phyloP scores from a whole-genome alignment of 2,888 invertebrate species.

The Dioctria linearis region DNA sequence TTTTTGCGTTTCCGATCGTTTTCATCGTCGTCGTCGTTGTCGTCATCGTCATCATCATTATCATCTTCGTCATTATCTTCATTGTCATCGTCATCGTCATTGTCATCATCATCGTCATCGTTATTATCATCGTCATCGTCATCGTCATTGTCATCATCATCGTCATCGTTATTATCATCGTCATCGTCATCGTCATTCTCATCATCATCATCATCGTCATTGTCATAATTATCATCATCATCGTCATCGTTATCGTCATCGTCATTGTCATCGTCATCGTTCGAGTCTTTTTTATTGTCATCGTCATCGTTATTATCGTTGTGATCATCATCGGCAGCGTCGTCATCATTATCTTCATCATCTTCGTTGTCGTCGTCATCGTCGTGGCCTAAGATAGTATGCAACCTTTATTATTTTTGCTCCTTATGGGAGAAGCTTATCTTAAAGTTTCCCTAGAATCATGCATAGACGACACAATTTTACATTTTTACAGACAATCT shows the following conservation, averaged over 20 bases:
- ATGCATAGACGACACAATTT: conserved; percentile 57
- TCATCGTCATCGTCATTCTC: conserved; percentile 70
- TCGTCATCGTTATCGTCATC: conserved; percentile 67
- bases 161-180: conserved; percentile 68
- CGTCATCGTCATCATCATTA: conserved; percentile 69
- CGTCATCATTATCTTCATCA: conserved; percentile 66
- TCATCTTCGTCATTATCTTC: conserved; percentile 70
- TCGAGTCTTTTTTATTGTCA: conserved; percentile 64
- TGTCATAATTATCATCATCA: conserved; percentile 65
- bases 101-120: conserved; percentile 68
- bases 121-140: conserved; percentile 63
- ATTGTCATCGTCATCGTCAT: conserved; percentile 67
- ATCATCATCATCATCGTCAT: conserved; percentile 69
- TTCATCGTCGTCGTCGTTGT: conserved; percentile 68
- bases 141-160: conserved; percentile 68
- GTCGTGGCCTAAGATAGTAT: conserved; percentile 68
- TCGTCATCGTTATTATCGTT: conserved; percentile 70
- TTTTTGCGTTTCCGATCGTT: conserved; percentile 65
- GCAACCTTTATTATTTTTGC: conserved; percentile 65
- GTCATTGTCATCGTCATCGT: conserved; percentile 63
- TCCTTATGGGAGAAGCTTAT: conserved; percentile 61
- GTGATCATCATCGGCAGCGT: conserved; percentile 71
- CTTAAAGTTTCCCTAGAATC: conserved; percentile 57
- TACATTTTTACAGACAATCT: conserved; percentile 26
- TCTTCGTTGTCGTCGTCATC: conserved; percentile 69